Base-by-base conservation (phyloP, 1,140 invertebrate species). In the Tetramorium alpestre region DNA sequence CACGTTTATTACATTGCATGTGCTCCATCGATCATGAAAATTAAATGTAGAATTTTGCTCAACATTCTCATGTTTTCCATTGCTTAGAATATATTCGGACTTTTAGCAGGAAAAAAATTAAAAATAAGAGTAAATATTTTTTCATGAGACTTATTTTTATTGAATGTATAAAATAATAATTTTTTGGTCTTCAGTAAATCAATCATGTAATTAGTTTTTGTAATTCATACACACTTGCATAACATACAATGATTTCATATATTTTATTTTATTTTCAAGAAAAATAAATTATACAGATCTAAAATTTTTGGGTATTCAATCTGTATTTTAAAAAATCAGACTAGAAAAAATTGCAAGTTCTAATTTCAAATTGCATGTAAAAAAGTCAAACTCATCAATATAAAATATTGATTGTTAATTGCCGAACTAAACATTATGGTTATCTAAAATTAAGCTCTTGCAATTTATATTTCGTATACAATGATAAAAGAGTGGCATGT, bases 401-500 rank as follows among this genome's bases (percentile, higher is more conserved):
- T 1, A 78, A 67, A 41, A 44, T 25, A 16, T 18, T 1, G 8
- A 38, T 22, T 10, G 25, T 47, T 33, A 47, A 77, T 64, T 47
- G 25, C 11, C 4, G 5, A 3, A 25, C 41, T 77, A 8, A 80
- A 18, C 11, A n/a, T 47, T 8, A 56, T 22, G 2, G 5, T 41
- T 11, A 44, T 56, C 22, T 56, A 62, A 82, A 60, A 82, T 82
- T 49, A 47, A 4, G 3, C 16, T 72, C 69, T n/a, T 73, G n/a
- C 25, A 73, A 6, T 47, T 60, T 62, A 11, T 69, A n/a, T 16
- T 33, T 41, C n/a, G 3, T n/a, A 4, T 41, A 13, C 3, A n/a
- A 58, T 8, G 16, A 44, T 73, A 60, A 73, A 33, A 82, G 25
- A 60, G 11, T 16, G 10, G 47, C 16, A 47, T 38, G 51, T 70